These are phyloP conservation scores for Passerina amoena DNA, from an alignment of 2,113 vertebrate species.

Conservation along the genomic window DNA sequence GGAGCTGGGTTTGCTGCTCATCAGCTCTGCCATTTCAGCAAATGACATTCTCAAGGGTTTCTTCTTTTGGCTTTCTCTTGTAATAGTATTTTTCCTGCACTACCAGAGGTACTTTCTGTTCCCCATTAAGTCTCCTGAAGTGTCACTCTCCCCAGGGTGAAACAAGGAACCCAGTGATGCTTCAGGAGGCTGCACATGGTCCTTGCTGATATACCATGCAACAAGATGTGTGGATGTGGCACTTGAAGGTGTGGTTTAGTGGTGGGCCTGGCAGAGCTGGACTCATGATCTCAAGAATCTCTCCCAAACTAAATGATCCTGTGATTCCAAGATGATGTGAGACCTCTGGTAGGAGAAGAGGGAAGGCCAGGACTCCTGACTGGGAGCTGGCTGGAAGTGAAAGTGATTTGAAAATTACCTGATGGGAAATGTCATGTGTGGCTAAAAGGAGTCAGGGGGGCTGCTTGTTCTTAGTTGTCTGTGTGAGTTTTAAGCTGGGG, in stretches of 20 bases:
- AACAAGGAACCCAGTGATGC: background rate
- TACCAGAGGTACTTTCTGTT: background rate
- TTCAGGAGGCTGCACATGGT: background rate
- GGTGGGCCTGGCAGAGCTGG: background rate
- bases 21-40: background rate
- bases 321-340: background rate
- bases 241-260: background rate
- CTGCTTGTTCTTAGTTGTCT: background rate
- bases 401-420: background rate
- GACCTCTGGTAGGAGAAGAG: background rate
- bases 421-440: background rate
- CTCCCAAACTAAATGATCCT: background rate
- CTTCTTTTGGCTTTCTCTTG: background rate
- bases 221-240: fast-evolving
- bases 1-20: background rate
- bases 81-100: background rate
- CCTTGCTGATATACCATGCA: background rate
- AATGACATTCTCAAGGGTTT: background rate
- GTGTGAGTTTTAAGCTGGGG: background rate
- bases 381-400: background rate
- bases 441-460: background rate
- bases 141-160: background rate
- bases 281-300: background rate
- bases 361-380: background rate
- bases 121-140: background rate